phyloP scores from a whole-genome alignment of 2,888 invertebrate genomes.

The Formica aserva region DNA sequence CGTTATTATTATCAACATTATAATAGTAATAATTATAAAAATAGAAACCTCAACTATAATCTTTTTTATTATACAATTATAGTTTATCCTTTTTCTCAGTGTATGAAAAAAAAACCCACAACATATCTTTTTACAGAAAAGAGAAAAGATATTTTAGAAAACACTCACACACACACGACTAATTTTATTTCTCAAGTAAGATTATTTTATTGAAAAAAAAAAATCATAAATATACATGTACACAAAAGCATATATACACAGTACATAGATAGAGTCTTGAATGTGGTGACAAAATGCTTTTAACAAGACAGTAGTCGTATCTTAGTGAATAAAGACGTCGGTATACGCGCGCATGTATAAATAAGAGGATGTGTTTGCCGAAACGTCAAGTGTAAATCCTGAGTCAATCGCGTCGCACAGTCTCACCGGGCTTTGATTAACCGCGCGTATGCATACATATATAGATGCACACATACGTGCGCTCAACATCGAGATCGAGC shows the following conservation, averaged over 20 bases:
- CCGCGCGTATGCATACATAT: conserved; percentile 9
- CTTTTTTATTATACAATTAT: too few species aligned
- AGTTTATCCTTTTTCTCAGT: too few species aligned
- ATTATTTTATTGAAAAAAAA: not conserved
- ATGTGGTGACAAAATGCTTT: not conserved
- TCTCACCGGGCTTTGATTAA: conserved; percentile 30
- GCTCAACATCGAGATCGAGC: conserved; percentile 53
- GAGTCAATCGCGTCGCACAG: conserved; percentile 4
- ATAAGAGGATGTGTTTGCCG: not conserved
- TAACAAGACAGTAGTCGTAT: not conserved
- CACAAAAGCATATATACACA: not conserved
- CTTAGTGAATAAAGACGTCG: not conserved
- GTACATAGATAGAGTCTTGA: not conserved
- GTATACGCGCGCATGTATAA: not conserved
- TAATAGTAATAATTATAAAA: not conserved
- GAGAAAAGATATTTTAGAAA: not conserved
- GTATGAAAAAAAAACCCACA: too few species aligned
- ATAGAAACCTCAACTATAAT: too few species aligned
- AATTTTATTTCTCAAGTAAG: not conserved
- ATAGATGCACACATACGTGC: conserved; percentile 18
- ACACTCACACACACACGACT: not conserved
- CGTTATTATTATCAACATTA: not conserved
- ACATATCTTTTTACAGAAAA: not conserved
- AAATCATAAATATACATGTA: too few species aligned
- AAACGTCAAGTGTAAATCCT: not conserved